Evolutionary conservation across 2,113 vertebrate genomes (phyloP), one percentile per base, ranked within the genome.

Genomic region (Rhinogobius similis): DNA sequence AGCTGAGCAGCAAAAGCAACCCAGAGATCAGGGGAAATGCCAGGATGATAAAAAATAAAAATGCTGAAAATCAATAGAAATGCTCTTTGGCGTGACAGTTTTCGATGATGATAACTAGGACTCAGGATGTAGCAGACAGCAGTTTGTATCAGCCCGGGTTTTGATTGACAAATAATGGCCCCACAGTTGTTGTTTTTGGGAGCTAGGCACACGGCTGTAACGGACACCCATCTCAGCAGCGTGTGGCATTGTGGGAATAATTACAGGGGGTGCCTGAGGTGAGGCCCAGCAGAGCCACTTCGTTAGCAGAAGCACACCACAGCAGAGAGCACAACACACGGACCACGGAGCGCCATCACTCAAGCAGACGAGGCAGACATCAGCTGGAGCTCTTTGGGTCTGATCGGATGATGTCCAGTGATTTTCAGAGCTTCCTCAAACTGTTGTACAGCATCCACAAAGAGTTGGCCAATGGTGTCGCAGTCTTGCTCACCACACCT

Each of bases 91-190:
- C 82, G 81, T 90, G 90, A 89, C 89, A 90, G 85, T 85, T 90
- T 89, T 88, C 86, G 87, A 79, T 85, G 86, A 85, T 83, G 84
- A 84, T 89, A 87, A 84, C 82, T 86, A 80, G 78, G 82, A 85
- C 69, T 86, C 82, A 76, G 86, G 78, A 72, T 86, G 78, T 82
- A 86, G 75, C 75, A 81, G 80, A 84, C 87, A 88, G 82, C 81
- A 74, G 89, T 92, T 87, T 88, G 89, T 89, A 87, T 89, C 89
- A 77, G 82, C 84, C 84, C 74, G 78, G 78, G 77, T 72, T 91
- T 91, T 92, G 92, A 92, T 92, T 93, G 92, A 93, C 91, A 93
- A 91, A 92, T 91, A 92, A 92, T 91, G 86, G 91, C 88, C 91
- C 86, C 67, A 82, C 80, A 86, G 86, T 90, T 86, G 87, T 90